Evolutionary conservation across 2,113 vertebrate species (phyloP).

Genomic region (Chloropsis cyanopogon): DNA sequence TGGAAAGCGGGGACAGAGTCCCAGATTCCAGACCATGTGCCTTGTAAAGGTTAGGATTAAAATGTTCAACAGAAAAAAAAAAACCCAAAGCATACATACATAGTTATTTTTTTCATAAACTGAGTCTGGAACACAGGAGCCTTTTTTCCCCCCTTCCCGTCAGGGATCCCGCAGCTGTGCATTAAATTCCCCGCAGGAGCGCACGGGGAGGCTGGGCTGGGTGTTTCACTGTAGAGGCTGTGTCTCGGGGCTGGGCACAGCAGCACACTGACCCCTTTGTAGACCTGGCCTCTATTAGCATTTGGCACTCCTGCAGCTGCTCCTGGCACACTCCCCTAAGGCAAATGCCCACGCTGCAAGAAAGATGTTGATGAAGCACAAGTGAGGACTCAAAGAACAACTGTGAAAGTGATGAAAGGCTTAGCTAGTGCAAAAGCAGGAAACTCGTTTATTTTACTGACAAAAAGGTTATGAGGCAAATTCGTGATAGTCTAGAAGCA

Average conservation of each 20-base stretch:
- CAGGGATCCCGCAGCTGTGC: background rate
- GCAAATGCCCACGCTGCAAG: background rate
- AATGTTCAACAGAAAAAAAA: background rate
- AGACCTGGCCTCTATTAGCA: background rate
- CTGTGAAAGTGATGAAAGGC: background rate
- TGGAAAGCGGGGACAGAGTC: background rate
- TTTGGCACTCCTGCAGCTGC: background rate
- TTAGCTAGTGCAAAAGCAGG: background rate
- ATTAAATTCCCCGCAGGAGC: background rate
- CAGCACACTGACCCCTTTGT: background rate
- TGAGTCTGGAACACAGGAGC: background rate
- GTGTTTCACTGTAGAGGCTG: background rate
- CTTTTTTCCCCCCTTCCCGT: background rate
- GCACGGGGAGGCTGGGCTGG: background rate
- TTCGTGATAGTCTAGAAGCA: background rate
- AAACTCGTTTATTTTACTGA: background rate
- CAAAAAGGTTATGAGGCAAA: constrained; percentile 4
- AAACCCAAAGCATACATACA: background rate
- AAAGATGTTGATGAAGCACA: background rate
- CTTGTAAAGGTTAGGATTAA: background rate
- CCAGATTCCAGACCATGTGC: accelerated
- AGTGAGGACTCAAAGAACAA: background rate
- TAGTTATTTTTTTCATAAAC: background rate
- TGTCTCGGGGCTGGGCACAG: background rate
- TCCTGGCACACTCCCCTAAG: background rate